Conservation (phyloP, 1,140 invertebrate genomes). For the Sycobia sp. region DNA sequence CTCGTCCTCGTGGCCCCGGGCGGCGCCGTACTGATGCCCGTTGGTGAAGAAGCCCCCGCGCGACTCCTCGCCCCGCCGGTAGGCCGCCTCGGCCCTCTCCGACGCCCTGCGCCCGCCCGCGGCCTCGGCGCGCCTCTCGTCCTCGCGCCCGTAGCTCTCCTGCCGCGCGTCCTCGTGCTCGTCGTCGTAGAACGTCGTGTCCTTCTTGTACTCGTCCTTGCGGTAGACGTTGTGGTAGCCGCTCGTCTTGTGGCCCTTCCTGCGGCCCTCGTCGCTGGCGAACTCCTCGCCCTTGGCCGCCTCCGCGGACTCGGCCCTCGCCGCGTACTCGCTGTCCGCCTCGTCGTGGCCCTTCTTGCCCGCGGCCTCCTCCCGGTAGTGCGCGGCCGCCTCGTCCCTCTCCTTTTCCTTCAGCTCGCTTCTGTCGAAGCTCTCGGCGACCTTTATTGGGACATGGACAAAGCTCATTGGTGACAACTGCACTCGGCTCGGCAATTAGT, state of each 20-base stretch:
- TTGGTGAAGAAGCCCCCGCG: slow-evolving; percentile 68
- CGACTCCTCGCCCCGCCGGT: slow-evolving; percentile 67
- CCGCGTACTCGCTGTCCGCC: slow-evolving; percentile 56
- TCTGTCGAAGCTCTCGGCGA: slow-evolving; percentile 62
- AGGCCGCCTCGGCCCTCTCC: slow-evolving; percentile 67
- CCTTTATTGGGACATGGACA: too few relatives aligned
- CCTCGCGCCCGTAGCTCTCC: slow-evolving; percentile 67
- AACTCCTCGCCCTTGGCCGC: slow-evolving; percentile 62
- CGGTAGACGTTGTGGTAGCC: slow-evolving; percentile 75
- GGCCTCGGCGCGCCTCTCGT: slow-evolving; percentile 66
- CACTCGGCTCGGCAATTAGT: too few relatives aligned
- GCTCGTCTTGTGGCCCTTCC: slow-evolving; percentile 68
- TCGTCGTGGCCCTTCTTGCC: slow-evolving; percentile 65
- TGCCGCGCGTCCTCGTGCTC: slow-evolving; percentile 65
- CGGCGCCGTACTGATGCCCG: slow-evolving; percentile 66
- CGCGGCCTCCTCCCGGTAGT: slow-evolving; percentile 60
- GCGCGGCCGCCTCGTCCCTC: slow-evolving; percentile 60
- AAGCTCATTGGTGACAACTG: too few relatives aligned
- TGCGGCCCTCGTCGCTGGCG: slow-evolving; percentile 65
- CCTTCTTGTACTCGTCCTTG: slow-evolving; percentile 62
- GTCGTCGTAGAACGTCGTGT: slow-evolving; percentile 70
- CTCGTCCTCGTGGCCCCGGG: slow-evolving; percentile 71
- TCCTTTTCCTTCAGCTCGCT: slow-evolving; percentile 64
- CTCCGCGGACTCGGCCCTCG: slow-evolving; percentile 59
- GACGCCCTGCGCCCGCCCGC: slow-evolving; percentile 68